Conservation (phyloP, 2,113 vertebrate species). For the Oostethus manadensis region DNA sequence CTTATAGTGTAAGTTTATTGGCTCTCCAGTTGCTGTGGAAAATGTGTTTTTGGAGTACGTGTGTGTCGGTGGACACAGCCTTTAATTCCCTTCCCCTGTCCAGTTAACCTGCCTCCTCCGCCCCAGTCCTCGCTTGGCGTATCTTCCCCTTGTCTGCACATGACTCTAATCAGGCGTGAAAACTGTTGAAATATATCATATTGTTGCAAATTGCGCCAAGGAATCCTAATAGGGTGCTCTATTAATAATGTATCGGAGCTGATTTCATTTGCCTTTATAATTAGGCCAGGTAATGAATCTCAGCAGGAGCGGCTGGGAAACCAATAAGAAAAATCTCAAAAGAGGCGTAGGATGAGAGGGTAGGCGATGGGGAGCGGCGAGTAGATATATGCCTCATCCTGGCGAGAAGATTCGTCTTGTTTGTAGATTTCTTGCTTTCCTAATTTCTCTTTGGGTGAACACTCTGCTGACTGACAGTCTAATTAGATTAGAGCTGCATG, state of each 20-base stretch:
- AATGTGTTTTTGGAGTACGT: no score
- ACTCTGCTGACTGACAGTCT: slow-evolving; percentile 71
- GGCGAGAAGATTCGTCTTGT: slow-evolving; percentile 43
- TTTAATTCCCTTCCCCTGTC: background rate
- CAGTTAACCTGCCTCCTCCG: slow-evolving; percentile 2
- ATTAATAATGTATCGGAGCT: slow-evolving; percentile 77
- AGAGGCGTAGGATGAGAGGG: slow-evolving; percentile 13
- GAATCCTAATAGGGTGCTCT: slow-evolving; percentile 65
- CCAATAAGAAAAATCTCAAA: slow-evolving; percentile 52
- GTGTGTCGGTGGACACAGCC: no score
- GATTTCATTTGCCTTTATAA: slow-evolving; percentile 82
- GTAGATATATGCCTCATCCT: slow-evolving; percentile 52
- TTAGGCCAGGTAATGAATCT: slow-evolving; percentile 77
- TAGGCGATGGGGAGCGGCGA: slow-evolving; percentile 2
- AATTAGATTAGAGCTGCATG: slow-evolving; percentile 76
- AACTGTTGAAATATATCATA: slow-evolving; percentile 72
- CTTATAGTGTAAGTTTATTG: no score
- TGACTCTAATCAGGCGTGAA: slow-evolving; percentile 72
- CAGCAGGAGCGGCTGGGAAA: slow-evolving; percentile 64
- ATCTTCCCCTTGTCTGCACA: slow-evolving; percentile 42
- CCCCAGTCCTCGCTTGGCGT: background rate
- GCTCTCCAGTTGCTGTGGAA: no score
- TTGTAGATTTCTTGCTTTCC: slow-evolving; percentile 61
- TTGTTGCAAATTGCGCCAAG: slow-evolving; percentile 70
- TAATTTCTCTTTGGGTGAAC: slow-evolving; percentile 69